phyloP scores from a whole-genome alignment of 2,113 vertebrate species.

The Dissostichus mawsoni region DNA sequence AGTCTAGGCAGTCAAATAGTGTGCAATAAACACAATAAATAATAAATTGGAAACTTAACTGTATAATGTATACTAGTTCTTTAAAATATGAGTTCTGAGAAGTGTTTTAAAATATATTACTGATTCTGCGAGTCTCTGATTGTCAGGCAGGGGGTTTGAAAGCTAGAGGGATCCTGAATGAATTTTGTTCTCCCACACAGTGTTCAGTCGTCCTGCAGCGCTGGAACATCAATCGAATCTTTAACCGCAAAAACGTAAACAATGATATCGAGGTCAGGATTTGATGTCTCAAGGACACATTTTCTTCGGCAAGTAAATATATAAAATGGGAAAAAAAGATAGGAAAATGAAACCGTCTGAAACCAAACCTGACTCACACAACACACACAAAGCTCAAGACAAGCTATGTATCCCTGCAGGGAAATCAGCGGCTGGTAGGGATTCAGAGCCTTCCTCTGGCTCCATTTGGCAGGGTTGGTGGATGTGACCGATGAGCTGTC shows the following conservation, averaged over 20 bases:
- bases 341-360: neutral
- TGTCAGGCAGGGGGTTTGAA: conserved; percentile 15
- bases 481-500: conserved; percentile 69
- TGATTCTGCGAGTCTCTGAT: neutral
- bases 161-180: conserved; percentile 17
- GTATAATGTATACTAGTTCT: neutral
- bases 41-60: neutral
- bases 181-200: conserved; percentile 21
- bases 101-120: neutral
- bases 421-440: conserved; percentile 15
- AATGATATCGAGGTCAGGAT: conserved; percentile 21
- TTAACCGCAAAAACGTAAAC: conserved; percentile 2
- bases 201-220: conserved; percentile 18
- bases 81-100: neutral
- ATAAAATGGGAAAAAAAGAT: conserved; percentile 4
- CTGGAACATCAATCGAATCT: conserved; percentile 6
- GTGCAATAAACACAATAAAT: neutral
- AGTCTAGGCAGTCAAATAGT: too few relatives aligned
- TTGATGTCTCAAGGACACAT: neutral
- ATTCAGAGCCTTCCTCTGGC: conserved; percentile 30
- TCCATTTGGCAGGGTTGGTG: conserved; percentile 33
- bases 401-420: neutral
- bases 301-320: conserved; percentile 3
- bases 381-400: neutral
- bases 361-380: conserved; percentile 17